Conservation (phyloP, 2,888 invertebrate species). For the Drosophila limbata region DNA sequence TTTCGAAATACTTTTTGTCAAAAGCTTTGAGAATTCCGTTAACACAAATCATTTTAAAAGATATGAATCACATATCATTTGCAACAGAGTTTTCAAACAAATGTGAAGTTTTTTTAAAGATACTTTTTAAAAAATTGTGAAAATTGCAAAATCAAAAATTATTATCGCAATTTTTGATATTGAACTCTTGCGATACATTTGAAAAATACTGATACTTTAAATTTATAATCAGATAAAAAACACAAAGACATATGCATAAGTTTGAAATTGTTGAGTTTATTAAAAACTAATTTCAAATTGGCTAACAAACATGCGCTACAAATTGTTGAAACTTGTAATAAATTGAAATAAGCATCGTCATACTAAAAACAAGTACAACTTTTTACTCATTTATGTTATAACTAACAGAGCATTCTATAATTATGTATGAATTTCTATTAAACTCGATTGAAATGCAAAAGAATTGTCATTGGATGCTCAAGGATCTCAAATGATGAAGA, state of each 20-base stretch:
- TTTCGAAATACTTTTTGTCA: neutral
- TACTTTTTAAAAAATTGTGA: too few species aligned
- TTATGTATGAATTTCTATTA: constrained; percentile 14
- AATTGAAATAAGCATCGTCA: constrained; percentile 34
- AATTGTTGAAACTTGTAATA: constrained; percentile 7
- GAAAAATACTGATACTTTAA: neutral
- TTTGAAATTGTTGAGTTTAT: constrained; percentile 52
- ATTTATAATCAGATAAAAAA: neutral
- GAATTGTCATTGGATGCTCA: constrained; percentile 19
- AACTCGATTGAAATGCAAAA: constrained; percentile 44
- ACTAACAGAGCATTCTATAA: constrained; percentile 33
- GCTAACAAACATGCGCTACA: constrained; percentile 64
- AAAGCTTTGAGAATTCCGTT: neutral
- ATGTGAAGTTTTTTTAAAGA: too few species aligned
- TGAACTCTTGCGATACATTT: too few species aligned
- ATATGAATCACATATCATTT: too few species aligned
- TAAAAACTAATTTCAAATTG: constrained; percentile 64
- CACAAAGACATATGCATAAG: neutral
- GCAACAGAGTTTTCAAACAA: too few species aligned
- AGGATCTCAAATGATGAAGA: neutral
- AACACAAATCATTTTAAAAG: too few species aligned
- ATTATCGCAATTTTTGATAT: too few species aligned
- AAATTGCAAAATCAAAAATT: too few species aligned
- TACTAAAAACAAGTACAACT: constrained; percentile 11
- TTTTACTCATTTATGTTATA: constrained; percentile 18